phyloP scores from a whole-genome alignment of 2,888 invertebrate species.

The Acleris holmiana region DNA sequence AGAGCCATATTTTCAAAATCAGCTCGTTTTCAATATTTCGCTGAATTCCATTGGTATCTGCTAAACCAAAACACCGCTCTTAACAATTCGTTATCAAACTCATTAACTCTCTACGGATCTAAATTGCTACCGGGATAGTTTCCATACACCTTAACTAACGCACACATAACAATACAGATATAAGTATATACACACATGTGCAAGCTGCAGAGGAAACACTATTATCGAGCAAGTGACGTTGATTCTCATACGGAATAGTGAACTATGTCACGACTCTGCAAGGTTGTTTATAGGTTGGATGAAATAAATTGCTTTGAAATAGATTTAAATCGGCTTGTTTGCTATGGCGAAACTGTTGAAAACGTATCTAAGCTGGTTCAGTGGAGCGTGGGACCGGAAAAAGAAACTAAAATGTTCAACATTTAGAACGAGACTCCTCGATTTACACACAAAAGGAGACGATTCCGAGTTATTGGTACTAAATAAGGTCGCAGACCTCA shows the following conservation, averaged over 20 bases:
- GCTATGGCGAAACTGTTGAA: conserved; percentile 11
- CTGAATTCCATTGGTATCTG: no score
- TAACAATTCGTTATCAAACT: no score
- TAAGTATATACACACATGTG: not conserved
- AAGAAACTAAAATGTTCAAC: not conserved
- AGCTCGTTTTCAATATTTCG: no score
- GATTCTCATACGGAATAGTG: not conserved
- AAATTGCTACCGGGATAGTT: not conserved
- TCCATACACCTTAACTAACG: not conserved
- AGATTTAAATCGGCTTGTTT: conserved; percentile 20
- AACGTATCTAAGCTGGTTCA: conserved; percentile 13
- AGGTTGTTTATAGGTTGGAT: not conserved
- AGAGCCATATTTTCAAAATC: no score
- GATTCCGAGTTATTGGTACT: no score
- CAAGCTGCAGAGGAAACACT: conserved; percentile 9
- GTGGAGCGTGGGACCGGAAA: not conserved
- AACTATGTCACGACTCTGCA: not conserved
- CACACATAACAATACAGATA: not conserved
- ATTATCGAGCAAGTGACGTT: conserved; percentile 18
- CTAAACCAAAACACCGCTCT: no score
- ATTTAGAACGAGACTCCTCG: no score
- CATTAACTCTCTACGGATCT: no score
- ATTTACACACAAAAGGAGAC: no score
- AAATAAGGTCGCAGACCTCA: no score
- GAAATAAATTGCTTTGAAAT: conserved; percentile 5